A percentile compares a stretch with the other conserved stretches of the same genome.
phyloP scores from a whole-genome alignment of 2,113 vertebrate species.

The Nipponia nippon region DNA sequence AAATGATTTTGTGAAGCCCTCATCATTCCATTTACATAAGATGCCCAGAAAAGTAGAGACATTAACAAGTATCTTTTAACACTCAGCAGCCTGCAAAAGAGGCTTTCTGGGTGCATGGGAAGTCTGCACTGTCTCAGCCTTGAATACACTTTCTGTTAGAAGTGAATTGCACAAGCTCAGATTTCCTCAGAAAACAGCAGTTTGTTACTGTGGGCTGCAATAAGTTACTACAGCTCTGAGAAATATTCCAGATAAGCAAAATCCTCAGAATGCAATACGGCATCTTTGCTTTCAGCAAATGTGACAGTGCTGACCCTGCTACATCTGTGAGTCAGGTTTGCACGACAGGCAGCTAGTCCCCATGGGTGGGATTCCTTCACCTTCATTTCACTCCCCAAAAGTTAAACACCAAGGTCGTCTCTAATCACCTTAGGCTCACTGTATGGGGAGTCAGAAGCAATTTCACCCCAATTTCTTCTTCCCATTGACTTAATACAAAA shows the following conservation, averaged over 20 bases:
- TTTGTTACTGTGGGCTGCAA: constrained; percentile 33
- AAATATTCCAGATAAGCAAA: constrained; percentile 62
- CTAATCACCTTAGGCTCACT: neutral
- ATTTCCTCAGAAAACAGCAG: constrained; percentile 61
- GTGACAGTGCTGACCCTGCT: neutral
- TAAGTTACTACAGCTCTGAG: constrained; percentile 36
- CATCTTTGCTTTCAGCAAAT: constrained; percentile 22
- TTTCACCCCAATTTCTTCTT: neutral
- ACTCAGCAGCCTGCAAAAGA: neutral
- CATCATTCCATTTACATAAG: neutral
- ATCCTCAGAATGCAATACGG: constrained; percentile 24
- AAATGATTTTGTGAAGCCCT: neutral
- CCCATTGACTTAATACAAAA: neutral
- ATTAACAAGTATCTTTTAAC: neutral
- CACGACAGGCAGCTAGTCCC: neutral
- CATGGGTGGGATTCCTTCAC: neutral
- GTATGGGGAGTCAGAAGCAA: neutral
- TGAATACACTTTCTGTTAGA: constrained; percentile 54
- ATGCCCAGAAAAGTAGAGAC: neutral
- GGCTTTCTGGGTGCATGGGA: neutral
- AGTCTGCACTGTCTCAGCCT: constrained; percentile 36
- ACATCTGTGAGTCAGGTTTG: neutral
- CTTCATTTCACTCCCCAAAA: neutral
- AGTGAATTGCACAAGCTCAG: constrained; percentile 51
- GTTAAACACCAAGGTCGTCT: neutral